A percentile compares a stretch with the other conserved stretches of the same genome.
These are phyloP conservation scores for Cyanoramphus novaezelandiae DNA, from an alignment of 2,113 vertebrate species.

Conservation along the genomic window DNA sequence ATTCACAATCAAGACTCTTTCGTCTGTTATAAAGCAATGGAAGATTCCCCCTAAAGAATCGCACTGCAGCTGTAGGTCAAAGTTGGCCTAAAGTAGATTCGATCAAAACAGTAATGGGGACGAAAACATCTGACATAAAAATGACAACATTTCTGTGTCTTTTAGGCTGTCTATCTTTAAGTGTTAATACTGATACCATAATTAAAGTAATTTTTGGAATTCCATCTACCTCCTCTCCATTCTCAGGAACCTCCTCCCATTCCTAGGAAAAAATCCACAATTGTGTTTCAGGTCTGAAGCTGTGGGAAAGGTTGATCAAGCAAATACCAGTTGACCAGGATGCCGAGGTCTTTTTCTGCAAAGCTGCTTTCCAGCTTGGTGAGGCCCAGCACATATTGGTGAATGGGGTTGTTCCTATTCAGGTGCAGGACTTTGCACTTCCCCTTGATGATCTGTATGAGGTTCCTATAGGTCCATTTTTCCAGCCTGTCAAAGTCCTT, in stretches of 20 bases:
- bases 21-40: neutral
- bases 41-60: neutral
- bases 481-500: neutral
- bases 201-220: conserved; percentile 84
- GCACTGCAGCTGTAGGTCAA: neutral
- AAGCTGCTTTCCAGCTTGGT: neutral
- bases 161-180: conserved; percentile 45
- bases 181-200: conserved; percentile 74
- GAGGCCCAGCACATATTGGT: neutral
- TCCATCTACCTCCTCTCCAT: conserved; percentile 84
- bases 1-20: neutral
- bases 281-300: conserved; percentile 53
- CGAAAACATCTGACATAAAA: neutral
- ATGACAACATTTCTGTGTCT: conserved; percentile 18
- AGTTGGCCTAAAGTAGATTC: neutral
- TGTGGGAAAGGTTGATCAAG: conserved; percentile 58
- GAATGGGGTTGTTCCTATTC: neutral
- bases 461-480: neutral
- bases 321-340: neutral
- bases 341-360: neutral
- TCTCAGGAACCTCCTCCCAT: conserved; percentile 85
- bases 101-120: neutral
- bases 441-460: neutral
- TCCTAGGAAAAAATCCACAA: conserved; percentile 81
- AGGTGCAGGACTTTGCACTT: neutral